Conservation (phyloP, 2,888 invertebrate genomes). For the Cephus runcator region DNA sequence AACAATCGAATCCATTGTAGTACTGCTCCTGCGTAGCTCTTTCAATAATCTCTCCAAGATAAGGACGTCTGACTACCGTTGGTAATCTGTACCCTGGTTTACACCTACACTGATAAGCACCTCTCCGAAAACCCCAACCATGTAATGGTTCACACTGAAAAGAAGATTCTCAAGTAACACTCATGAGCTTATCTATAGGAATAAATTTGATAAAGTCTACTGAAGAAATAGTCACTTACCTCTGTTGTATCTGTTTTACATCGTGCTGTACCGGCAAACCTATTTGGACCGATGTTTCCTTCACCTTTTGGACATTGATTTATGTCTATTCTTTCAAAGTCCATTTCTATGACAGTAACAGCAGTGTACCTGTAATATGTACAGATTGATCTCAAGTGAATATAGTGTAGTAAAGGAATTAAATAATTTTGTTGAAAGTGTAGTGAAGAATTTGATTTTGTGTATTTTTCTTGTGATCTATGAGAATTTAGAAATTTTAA, state of each 20-base stretch:
- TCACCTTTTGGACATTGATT: constrained; percentile 93
- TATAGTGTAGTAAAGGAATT: not conserved
- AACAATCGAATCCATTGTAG: constrained; percentile 91
- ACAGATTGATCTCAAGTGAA: constrained; percentile 16
- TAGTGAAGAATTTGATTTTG: not conserved
- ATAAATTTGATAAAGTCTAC: not conserved
- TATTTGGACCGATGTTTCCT: constrained; percentile 90
- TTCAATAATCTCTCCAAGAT: constrained; percentile 93
- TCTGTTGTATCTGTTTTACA: constrained; percentile 93
- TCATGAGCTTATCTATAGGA: not conserved
- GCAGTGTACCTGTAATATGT: constrained; percentile 81
- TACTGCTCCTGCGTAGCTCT: constrained; percentile 92
- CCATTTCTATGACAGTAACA: constrained; percentile 92
- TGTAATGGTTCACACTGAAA: constrained; percentile 92
- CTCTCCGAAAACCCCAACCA: constrained; percentile 95
- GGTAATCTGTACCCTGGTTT: constrained; percentile 89
- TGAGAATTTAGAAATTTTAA: not conserved
- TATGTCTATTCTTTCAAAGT: constrained; percentile 95
- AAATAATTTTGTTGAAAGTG: not conserved
- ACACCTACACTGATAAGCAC: constrained; percentile 95
- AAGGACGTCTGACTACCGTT: constrained; percentile 87
- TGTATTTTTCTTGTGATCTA: not conserved
- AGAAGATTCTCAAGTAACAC: constrained; percentile 19
- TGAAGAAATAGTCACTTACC: constrained; percentile 64
- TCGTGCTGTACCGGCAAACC: constrained; percentile 88